Base-by-base conservation (phyloP, 2,888 invertebrate genomes). In the Vesta saturnalis region DNA sequence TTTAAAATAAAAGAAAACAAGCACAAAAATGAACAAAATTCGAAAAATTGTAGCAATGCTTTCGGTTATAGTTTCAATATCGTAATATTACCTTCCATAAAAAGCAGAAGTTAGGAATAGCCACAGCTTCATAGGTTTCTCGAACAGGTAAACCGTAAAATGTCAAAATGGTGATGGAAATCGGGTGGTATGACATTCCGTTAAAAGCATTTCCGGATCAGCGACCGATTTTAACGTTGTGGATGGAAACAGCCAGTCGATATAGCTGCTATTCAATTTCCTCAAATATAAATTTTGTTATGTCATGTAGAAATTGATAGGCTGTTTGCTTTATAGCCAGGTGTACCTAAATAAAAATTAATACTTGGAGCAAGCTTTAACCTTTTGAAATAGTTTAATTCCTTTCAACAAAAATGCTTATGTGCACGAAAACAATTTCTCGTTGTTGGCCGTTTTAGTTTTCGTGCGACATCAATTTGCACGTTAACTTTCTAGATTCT, bases 121-220 rank as follows among this genome's bases (percentile, higher is more conserved):
- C 64, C 57, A 46, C 39, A 46, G 59, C 60, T 64, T 70, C 64
- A 64, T 63, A 59, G 65, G 21, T 67, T 71, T 67, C 72, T 72
- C 67, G 68, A 69, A 71, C 77, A 77, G 76, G 78, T 77, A 76
- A 71, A 73, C 77, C 78, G 79, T 80, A 80, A 80, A 81, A 80
- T 76, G 80, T 79, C 80, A 80, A 80, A 81, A 80, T 76, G 77
- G 71, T 80, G 80, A 80, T 79, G 79, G 80, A 80, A 79, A 80
- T 79, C 77, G 77, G 77, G 73, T 74, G 76, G 77, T 77, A 81
- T 79, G 80, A 81, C 81, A 80, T 80, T 81, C 79, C 78, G 78
- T 77, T 80, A 81, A 81, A 81, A 82, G 82, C 81, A 79, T 81
- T 82, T 82, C 80, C 78, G 78, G 80, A 80, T 81, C 81, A 79